Evolutionary conservation across 1,140 invertebrate species (phyloP).

Genomic region (Hyles vespertilio): DNA sequence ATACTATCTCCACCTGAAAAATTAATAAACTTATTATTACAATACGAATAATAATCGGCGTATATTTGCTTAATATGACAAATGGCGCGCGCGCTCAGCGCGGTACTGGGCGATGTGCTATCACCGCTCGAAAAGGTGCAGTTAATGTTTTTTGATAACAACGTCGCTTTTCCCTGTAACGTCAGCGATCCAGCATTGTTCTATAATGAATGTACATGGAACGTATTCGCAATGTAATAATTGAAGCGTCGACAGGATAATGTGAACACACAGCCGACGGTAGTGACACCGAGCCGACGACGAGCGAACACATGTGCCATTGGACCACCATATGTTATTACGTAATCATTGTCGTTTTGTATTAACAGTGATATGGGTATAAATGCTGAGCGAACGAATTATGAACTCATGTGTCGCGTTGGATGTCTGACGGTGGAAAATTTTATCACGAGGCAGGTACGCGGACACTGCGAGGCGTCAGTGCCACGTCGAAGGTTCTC

Average conservation of each 20-base stretch:
- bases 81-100: slow-evolving; percentile 42
- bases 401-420: slow-evolving; percentile 9
- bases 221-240: slow-evolving; percentile 16
- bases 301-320: slow-evolving; percentile 48
- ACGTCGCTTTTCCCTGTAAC: slow-evolving; percentile 61
- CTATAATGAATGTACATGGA: slow-evolving; percentile 27
- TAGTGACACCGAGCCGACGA: slow-evolving; percentile 6
- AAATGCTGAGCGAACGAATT: slow-evolving; percentile 13
- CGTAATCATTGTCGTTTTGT: slow-evolving; percentile 45
- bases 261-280: too few relatives aligned
- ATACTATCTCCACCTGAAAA: slow-evolving; percentile 32
- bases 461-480: too few relatives aligned
- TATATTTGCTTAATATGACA: slow-evolving; percentile 45
- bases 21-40: slow-evolving; percentile 26
- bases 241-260: slow-evolving; percentile 3
- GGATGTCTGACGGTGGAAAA: not conserved
- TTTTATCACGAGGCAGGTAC: not conserved
- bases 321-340: slow-evolving; percentile 55
- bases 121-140: slow-evolving; percentile 67
- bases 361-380: slow-evolving; percentile 33
- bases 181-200: slow-evolving; percentile 50
- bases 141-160: slow-evolving; percentile 68
- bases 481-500: slow-evolving; percentile 17
- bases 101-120: slow-evolving; percentile 50
- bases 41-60: slow-evolving; percentile 17